Evolutionary conservation across 2,888 invertebrate genomes (phyloP).

Genomic region (Deroplatys truncata): DNA sequence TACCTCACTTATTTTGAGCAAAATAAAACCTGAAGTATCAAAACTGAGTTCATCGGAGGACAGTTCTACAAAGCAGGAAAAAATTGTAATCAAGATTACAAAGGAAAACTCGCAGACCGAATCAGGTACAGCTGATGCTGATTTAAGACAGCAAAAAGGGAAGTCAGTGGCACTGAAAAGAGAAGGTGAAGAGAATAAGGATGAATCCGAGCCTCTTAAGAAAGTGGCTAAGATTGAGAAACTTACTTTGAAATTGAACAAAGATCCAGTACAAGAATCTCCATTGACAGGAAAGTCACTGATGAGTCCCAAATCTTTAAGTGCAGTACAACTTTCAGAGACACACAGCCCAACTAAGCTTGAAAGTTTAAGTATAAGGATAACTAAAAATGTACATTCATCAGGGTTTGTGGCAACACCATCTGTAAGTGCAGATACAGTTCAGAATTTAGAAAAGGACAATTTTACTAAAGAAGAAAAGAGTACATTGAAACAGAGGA

Average conservation of each 20-base stretch:
- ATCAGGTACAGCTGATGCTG: neutral
- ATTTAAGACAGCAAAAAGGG: neutral
- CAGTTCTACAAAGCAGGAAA: neutral
- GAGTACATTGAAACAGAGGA: neutral
- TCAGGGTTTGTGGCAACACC: neutral
- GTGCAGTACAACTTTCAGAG: neutral
- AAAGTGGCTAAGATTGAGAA: conserved; percentile 3
- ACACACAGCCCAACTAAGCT: neutral
- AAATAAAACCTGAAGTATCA: neutral
- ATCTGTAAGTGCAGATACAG: neutral
- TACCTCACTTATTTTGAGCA: neutral
- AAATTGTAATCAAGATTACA: neutral
- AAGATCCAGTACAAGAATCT: neutral
- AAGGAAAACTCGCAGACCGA: neutral
- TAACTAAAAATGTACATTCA: neutral
- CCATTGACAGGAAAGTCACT: neutral
- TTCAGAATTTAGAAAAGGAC: neutral
- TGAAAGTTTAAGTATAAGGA: neutral
- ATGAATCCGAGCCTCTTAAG: neutral
- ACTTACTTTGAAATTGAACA: conserved; percentile 11
- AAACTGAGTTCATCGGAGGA: neutral
- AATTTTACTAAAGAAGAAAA: neutral
- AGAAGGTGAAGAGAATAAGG: neutral
- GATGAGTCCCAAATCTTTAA: neutral
- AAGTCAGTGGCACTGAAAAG: neutral